Conservation (phyloP, 2,113 vertebrate species). For the Rhegmatorhina hoffmannsi region DNA sequence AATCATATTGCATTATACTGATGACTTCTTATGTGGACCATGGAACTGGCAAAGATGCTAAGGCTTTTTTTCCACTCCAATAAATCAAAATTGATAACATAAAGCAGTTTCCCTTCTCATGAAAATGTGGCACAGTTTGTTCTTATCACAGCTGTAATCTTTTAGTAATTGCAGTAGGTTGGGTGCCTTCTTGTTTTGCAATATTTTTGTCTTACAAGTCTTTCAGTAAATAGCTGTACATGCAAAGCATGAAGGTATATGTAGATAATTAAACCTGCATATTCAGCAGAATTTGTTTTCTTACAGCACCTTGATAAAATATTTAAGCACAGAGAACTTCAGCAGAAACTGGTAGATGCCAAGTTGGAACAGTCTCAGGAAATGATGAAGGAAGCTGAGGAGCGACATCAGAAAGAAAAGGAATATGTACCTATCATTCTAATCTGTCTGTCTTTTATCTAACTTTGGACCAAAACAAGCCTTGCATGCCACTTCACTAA, state of each 20-base stretch:
- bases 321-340: conserved; percentile 91
- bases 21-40: not conserved
- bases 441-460: not conserved
- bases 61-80: not conserved
- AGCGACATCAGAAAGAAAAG: conserved; percentile 91
- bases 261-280: not conserved
- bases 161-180: not conserved
- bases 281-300: conserved; percentile 27
- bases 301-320: conserved; percentile 93
- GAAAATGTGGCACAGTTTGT: not conserved
- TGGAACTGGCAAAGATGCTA: not conserved
- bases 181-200: not conserved
- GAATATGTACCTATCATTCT: conserved; percentile 87
- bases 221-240: not conserved
- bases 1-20: not conserved
- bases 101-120: not conserved
- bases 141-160: not conserved
- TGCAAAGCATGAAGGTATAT: not conserved
- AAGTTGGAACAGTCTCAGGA: conserved; percentile 90
- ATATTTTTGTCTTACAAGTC: not conserved
- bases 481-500: not conserved
- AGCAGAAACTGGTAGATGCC: conserved; percentile 91
- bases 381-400: conserved; percentile 86
- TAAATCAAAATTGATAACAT: not conserved
- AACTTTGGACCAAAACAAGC: not conserved